phyloP scores from a whole-genome alignment of 2,888 invertebrate genomes.

The Cataglyphis altisquamis region DNA sequence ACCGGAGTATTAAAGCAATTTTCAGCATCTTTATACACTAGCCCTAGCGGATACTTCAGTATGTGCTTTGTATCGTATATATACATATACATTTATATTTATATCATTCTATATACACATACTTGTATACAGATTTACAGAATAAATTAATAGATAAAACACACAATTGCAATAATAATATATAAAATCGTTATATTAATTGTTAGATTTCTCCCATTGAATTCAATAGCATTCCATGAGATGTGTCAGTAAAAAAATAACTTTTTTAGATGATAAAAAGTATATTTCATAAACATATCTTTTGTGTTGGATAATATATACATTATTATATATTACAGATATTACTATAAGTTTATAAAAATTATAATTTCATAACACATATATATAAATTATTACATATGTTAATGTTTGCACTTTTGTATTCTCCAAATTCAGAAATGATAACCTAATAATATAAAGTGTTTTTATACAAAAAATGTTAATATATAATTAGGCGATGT shows the following conservation, averaged over 20 bases:
- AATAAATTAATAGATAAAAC: conserved; percentile 44
- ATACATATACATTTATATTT: conserved; percentile 64
- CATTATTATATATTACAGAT: conserved; percentile 12
- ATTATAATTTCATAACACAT: conserved; percentile 1
- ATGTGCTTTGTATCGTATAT: conserved; percentile 60
- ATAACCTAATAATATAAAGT: not conserved
- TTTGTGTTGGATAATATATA: not conserved
- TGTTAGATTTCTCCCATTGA: not conserved
- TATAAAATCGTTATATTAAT: not conserved
- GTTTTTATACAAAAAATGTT: conserved; percentile 22
- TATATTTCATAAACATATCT: not conserved
- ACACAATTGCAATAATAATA: not conserved
- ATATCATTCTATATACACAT: conserved; percentile 66
- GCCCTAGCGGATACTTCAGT: conserved; percentile 56
- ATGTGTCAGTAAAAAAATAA: not conserved
- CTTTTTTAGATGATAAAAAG: not conserved
- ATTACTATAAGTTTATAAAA: not conserved
- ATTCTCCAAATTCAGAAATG: not conserved
- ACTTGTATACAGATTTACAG: conserved; percentile 69
- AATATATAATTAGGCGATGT: not conserved
- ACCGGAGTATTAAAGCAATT: conserved; percentile 56
- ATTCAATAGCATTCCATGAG: not conserved
- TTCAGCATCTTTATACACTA: conserved; percentile 62
- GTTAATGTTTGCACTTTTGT: not conserved
- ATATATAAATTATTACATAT: not conserved